Conservation (phyloP, 1,140 invertebrate genomes). For the Hyphantria cunea region DNA sequence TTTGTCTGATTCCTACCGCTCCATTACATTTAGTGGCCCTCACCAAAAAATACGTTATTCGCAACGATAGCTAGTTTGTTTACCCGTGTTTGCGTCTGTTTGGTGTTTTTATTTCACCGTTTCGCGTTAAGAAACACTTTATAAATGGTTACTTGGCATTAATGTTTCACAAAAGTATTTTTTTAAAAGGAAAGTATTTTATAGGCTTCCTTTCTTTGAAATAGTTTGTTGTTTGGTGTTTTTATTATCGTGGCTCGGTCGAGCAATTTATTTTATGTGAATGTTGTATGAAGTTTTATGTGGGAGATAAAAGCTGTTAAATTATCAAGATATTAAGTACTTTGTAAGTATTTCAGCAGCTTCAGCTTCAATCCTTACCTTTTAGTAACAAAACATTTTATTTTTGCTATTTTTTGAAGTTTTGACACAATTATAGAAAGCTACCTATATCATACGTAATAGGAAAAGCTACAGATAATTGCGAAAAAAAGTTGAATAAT, state of each 20-base stretch:
- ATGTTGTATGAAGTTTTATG: background rate
- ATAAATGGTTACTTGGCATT: constrained; percentile 7
- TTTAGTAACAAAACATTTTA: too few species aligned
- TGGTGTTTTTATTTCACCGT: constrained; percentile 23
- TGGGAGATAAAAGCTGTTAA: background rate
- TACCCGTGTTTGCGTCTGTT: constrained; percentile 24
- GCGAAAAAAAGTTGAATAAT: too few species aligned
- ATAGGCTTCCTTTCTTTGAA: background rate
- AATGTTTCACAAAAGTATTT: constrained; percentile 8
- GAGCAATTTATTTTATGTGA: background rate
- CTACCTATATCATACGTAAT: too few species aligned
- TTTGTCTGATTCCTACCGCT: background rate
- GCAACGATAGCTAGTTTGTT: constrained; percentile 26
- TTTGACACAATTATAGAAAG: too few species aligned
- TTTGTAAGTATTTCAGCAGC: background rate
- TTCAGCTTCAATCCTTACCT: too few species aligned
- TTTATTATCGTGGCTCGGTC: background rate
- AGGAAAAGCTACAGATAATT: too few species aligned
- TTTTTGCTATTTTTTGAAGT: too few species aligned
- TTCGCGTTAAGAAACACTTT: constrained; percentile 7
- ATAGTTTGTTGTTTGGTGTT: background rate
- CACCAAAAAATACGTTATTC: constrained; percentile 16
- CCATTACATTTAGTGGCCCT: background rate
- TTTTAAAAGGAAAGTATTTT: background rate
- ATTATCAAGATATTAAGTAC: background rate